Base-by-base conservation (phyloP, 2,797 vertebrate genomes). In the Pipistrellus pipistrellus region DNA sequence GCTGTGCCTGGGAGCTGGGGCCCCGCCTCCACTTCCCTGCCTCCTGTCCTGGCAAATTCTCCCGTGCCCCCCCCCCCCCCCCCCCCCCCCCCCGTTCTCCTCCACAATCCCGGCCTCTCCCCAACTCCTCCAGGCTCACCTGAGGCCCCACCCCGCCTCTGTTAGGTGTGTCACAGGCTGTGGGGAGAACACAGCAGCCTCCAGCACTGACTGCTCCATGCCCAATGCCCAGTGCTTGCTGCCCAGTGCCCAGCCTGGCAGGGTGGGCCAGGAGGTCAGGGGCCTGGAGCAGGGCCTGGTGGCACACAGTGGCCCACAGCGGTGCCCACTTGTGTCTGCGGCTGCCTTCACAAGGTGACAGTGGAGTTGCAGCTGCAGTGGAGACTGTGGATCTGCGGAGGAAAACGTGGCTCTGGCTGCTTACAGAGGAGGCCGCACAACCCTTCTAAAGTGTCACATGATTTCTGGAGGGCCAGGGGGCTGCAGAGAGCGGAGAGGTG, bases 121-220 rank as follows among this genome's bases (percentile, higher is more conserved):
- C 69, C 41, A 20, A 8, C 75, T 77, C 75, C 78, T 11, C 48
- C 2, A 12, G 68, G 82, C 77, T 71, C 62, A n/a, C 30, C 30
- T 17, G 21, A 68, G 38, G 38, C 38, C 38, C 38, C 38, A 41
- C 1, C 1, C 38, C 6, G 38, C n/a, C 0, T 78, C 90, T 81
- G 48, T 41, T 38, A 17, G 10, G 1, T 13, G 23, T 44, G 21
- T n/a, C 57, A 4, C 23, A 8, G 73, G 14, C 46, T 14, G 21
- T 27, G 75, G 73, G 59, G 57, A 21, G 30, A 69, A 13, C 57
- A 12, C 11, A n/a, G 18, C 46, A 32, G 2, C 20, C 27, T 3
- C 0, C 20, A 0, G 46, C 23, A 1, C 2, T 1, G 21, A 2
- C 41, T 55, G 38, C 13, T 17, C 1, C 0, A 14, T 4, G 15